These are phyloP conservation scores for Aphelinus atriplicis DNA, from an alignment of 1,140 invertebrate species.

Conservation along the genomic window DNA sequence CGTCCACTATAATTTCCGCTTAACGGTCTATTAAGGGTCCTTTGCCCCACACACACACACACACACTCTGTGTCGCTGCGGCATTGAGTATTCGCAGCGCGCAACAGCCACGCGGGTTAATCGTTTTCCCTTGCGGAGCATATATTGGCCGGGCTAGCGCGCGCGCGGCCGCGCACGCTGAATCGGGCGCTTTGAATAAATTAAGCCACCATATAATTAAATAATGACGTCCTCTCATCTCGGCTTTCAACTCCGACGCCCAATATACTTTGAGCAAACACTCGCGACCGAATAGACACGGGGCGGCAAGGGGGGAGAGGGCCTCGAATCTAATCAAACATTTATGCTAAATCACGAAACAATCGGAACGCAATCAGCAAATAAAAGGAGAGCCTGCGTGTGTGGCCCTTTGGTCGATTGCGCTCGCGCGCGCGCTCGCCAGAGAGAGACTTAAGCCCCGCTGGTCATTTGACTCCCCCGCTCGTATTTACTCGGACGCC, in stretches of 20 bases:
- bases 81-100: background rate
- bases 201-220: conserved; percentile 41
- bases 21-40: conserved; percentile 4
- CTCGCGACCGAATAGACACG: conserved; percentile 3
- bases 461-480: conserved; percentile 66
- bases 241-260: conserved; percentile 40
- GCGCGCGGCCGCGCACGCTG: background rate
- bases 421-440: conserved; percentile 12
- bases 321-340: conserved; percentile 66
- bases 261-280: conserved; percentile 48
- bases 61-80: background rate
- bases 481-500: conserved; percentile 55
- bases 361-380: conserved; percentile 67
- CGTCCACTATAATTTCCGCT: conserved; percentile 35
- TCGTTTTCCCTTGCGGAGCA: conserved; percentile 26
- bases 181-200: conserved; percentile 40
- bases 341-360: conserved; percentile 70
- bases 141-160: background rate
- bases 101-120: conserved; percentile 9
- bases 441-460: conserved; percentile 55
- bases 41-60: background rate
- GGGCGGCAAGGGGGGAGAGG: conserved; percentile 39
- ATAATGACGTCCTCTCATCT: conserved; percentile 26
- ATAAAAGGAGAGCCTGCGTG: conserved; percentile 58
- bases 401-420: conserved; percentile 48